phyloP scores from a whole-genome alignment of 2,888 invertebrate species.

The Oscheius sp. region DNA sequence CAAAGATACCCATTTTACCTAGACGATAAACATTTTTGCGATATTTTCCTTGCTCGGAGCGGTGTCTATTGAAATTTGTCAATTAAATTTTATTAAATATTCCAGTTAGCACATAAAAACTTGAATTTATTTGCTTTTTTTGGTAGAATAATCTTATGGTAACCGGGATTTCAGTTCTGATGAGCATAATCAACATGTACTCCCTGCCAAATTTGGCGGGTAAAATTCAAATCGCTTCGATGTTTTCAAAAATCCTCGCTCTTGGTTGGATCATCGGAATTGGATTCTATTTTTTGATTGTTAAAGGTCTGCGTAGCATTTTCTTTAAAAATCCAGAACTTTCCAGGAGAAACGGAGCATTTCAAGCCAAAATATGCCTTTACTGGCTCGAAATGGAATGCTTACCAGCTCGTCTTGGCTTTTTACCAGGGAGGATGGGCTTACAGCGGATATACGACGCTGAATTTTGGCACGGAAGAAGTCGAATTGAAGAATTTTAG shows the following conservation, averaged over 20 bases:
- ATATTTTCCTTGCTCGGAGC: no score
- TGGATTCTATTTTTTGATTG: constrained; percentile 49
- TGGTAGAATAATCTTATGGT: neutral
- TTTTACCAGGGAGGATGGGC: constrained; percentile 62
- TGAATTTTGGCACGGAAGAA: constrained; percentile 59
- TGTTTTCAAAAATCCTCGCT: constrained; percentile 51
- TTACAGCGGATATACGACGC: constrained; percentile 56
- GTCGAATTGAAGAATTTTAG: constrained; percentile 50
- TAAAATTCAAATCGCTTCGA: constrained; percentile 51
- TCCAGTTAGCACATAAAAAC: no score
- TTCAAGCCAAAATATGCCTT: constrained; percentile 44
- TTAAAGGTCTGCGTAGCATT: constrained; percentile 38
- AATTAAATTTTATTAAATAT: no score
- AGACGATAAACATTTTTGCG: no score
- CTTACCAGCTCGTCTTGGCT: constrained; percentile 47
- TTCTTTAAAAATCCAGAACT: neutral
- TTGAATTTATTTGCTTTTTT: neutral
- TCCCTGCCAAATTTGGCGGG: constrained; percentile 53
- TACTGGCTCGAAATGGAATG: constrained; percentile 43
- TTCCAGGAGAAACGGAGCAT: constrained; percentile 38
- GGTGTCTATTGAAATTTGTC: no score
- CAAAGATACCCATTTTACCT: no score
- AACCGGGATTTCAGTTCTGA: constrained; percentile 52
- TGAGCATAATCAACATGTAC: constrained; percentile 54
- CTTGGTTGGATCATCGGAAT: constrained; percentile 47